phyloP scores from a whole-genome alignment of 2,888 invertebrate species.

The Drosophila formosana region DNA sequence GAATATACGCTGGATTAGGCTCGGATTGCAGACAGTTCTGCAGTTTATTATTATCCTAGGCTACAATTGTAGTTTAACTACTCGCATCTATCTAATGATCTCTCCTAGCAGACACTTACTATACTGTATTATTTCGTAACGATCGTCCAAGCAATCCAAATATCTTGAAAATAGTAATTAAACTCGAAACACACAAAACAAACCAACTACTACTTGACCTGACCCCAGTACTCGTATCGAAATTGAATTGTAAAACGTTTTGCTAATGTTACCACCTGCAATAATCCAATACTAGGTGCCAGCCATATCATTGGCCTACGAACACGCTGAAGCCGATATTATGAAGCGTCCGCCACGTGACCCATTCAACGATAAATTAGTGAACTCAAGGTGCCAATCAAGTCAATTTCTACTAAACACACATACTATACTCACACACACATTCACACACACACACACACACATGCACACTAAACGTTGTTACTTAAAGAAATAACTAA shows the following conservation, averaged over 20 bases:
- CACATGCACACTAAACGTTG: constrained; percentile 47
- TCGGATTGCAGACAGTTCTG: constrained; percentile 21
- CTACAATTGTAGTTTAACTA: constrained; percentile 48
- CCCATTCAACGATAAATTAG: constrained; percentile 93
- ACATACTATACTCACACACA: constrained; percentile 27
- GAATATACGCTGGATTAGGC: constrained; percentile 32
- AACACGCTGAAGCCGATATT: constrained; percentile 94
- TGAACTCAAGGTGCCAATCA: constrained; percentile 87
- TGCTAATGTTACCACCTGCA: constrained; percentile 76
- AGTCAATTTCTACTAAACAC: constrained; percentile 69
- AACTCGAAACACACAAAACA: not conserved
- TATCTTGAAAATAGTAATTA: not conserved
- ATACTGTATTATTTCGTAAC: constrained; percentile 16
- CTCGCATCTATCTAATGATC: constrained; percentile 6
- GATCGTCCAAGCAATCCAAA: constrained; percentile 14
- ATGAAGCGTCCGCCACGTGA: constrained; percentile 94
- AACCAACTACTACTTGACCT: not conserved
- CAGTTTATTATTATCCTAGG: constrained; percentile 10
- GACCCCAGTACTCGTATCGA: constrained; percentile 34
- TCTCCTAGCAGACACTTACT: constrained; percentile 9
- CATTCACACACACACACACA: constrained; percentile 17
- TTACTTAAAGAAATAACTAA: constrained; percentile 31
- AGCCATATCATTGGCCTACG: constrained; percentile 94
- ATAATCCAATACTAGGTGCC: constrained; percentile 86
- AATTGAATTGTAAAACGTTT: constrained; percentile 58